Conservation (phyloP, 1,140 invertebrate species). For the Tetragonula clypearis region DNA sequence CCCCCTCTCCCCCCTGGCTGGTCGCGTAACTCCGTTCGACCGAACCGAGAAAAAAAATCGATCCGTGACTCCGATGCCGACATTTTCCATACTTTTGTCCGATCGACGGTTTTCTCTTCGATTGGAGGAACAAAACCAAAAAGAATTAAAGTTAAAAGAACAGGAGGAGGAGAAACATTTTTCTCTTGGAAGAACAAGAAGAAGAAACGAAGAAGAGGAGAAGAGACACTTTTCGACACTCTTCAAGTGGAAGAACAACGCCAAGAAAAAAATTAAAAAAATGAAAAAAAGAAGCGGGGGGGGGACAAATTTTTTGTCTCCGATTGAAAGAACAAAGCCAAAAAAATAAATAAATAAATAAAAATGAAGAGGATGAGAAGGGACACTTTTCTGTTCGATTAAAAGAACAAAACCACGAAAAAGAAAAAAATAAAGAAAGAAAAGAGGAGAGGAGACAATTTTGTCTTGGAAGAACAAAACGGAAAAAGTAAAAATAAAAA, state of each 20-base stretch:
- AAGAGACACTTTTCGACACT: too few species aligned
- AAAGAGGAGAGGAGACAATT: background rate
- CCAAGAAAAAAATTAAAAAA: too few species aligned
- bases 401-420: too few species aligned
- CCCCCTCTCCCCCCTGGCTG: background rate
- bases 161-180: background rate
- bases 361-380: too few species aligned
- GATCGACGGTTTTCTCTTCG: slow-evolving; percentile 4
- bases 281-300: too few species aligned
- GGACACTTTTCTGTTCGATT: too few species aligned
- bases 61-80: background rate
- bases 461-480: too few species aligned
- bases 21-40: slow-evolving; percentile 57
- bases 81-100: background rate
- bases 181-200: background rate
- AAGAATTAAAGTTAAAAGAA: background rate
- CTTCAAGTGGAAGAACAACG: too few species aligned
- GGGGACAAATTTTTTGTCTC: too few species aligned
- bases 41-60: slow-evolving; percentile 48
- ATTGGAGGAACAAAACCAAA: background rate
- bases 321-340: too few species aligned
- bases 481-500: background rate
- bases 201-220: background rate
- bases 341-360: too few species aligned
- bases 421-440: background rate